Evolutionary conservation across 2,888 invertebrate species (phyloP).

Genomic region (Eurytoma californica): DNA sequence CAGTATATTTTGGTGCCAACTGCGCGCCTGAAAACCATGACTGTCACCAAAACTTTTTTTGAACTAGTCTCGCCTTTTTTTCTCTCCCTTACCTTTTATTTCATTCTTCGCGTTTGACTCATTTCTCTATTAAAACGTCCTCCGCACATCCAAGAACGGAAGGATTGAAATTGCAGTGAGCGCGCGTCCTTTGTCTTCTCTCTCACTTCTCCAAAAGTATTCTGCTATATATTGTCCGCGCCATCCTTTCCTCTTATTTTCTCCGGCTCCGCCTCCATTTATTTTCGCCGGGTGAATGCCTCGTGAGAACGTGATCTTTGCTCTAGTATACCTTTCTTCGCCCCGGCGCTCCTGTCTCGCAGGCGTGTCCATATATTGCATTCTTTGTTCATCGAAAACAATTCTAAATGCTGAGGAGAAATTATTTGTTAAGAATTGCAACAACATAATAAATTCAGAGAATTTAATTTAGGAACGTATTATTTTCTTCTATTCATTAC

Average conservation of each 20-base stretch:
- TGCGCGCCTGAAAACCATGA: neutral
- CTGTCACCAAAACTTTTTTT: neutral
- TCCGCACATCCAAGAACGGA: neutral
- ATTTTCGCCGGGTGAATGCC: conserved; percentile 25
- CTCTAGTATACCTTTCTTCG: neutral
- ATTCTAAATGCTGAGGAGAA: too few relatives aligned
- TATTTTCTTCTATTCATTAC: too few relatives aligned
- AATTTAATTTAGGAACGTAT: too few relatives aligned
- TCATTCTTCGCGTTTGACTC: neutral
- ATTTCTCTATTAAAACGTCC: conserved; percentile 23
- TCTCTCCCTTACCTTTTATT: neutral
- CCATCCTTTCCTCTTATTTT: conserved; percentile 11
- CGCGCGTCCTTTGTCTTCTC: conserved; percentile 22
- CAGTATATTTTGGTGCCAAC: neutral
- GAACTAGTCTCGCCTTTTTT: neutral
- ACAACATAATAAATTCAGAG: too few relatives aligned
- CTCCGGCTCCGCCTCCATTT: neutral
- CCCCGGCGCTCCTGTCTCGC: neutral
- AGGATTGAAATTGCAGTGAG: neutral
- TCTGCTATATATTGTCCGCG: neutral
- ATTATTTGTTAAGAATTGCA: too few relatives aligned
- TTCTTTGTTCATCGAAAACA: too few relatives aligned
- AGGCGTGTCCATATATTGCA: too few relatives aligned
- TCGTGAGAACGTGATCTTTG: conserved; percentile 16
- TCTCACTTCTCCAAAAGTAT: conserved; percentile 21